Percentiles rank a stretch among this genome's conserved stretches.
Conservation (phyloP, 2,888 invertebrate species). For the Heliothis peltigera region DNA sequence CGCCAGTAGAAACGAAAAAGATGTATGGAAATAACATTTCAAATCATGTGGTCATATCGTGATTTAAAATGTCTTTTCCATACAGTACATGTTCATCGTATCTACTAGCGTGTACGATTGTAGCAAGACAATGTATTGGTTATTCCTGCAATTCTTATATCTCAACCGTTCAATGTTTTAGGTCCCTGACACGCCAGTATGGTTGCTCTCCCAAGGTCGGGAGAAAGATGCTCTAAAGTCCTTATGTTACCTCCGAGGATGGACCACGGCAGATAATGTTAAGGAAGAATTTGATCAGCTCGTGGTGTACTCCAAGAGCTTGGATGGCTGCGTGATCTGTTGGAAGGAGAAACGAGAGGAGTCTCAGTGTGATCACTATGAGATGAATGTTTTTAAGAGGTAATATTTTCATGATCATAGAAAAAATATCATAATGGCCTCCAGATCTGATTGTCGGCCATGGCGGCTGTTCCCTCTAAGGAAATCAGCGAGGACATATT, state of each 20-base stretch:
- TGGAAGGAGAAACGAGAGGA: slow-evolving; percentile 64
- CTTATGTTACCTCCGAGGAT: slow-evolving; percentile 89
- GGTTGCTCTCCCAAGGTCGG: slow-evolving; percentile 87
- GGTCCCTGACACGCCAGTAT: slow-evolving; percentile 90
- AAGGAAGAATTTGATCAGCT: slow-evolving; percentile 84
- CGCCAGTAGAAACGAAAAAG: too few relatives aligned
- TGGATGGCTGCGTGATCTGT: slow-evolving; percentile 80
- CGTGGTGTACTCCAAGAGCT: slow-evolving; percentile 77
- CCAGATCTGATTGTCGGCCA: too few relatives aligned
- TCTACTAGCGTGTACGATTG: too few relatives aligned
- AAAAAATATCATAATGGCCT: too few relatives aligned
- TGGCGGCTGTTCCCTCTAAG: too few relatives aligned
- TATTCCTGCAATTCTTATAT: too few relatives aligned
- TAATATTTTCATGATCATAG: slow-evolving; percentile 52
- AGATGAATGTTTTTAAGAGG: slow-evolving; percentile 78
- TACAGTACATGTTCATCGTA: too few relatives aligned
- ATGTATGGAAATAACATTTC: too few relatives aligned
- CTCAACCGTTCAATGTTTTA: slow-evolving; percentile 54
- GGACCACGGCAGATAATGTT: slow-evolving; percentile 85
- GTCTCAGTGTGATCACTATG: slow-evolving; percentile 74
- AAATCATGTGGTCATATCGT: too few relatives aligned
- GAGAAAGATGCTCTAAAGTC: slow-evolving; percentile 87
- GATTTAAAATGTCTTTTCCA: too few relatives aligned
- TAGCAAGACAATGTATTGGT: too few relatives aligned
- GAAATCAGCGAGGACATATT: too few relatives aligned